Base-by-base conservation (phyloP, 2,797 vertebrate species). In the Hyperoplus lanceolatus region DNA sequence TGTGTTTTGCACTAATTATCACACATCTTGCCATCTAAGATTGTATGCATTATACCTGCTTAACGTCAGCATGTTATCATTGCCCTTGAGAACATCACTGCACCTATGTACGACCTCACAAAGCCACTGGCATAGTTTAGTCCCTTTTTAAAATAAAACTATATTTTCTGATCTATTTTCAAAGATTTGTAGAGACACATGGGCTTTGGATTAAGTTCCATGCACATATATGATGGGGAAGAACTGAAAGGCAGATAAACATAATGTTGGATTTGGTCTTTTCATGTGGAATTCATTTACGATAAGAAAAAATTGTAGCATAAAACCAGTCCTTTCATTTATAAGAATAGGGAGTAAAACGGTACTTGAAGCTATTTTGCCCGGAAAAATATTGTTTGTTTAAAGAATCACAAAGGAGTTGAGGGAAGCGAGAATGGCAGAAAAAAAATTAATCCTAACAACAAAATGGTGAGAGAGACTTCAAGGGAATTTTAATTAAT, bases 371-470 rank as follows among this genome's bases (percentile, higher is more conserved):
- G 41, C 14, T 50, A 15, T n/a, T 66, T 21, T 1, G 8, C 10
- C n/a, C 48, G 3, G 1, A 53, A 60, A 50, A 70, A 50, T 7
- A 45, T 38, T 0, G 10, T 54, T 51, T 64, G 5, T 7, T 73
- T 21, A 46, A 15, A 67, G 1, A 73, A 39, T 54, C 16, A 29
- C 43, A 64, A 29, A 78, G 58, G 63, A 16, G 8, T 29, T 29
- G 3, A 41, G 3, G 10, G 36, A 60, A 51, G 50, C n/a, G 8
- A 29, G 8, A 55, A 38, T 66, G 57, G 18, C 29, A 62, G 18
- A 39, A 71, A 63, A 43, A 12, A 9, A 64, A 75, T 46, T 7
- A 8, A 54, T 41, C 14, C 1, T 16, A 55, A 46, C 1, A 36
- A 39, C 49, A 15, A 63, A 55, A 50, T 15, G 5, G 1, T 39